Conservation (phyloP, 2,888 invertebrate genomes). For the Slavum lentiscoides region DNA sequence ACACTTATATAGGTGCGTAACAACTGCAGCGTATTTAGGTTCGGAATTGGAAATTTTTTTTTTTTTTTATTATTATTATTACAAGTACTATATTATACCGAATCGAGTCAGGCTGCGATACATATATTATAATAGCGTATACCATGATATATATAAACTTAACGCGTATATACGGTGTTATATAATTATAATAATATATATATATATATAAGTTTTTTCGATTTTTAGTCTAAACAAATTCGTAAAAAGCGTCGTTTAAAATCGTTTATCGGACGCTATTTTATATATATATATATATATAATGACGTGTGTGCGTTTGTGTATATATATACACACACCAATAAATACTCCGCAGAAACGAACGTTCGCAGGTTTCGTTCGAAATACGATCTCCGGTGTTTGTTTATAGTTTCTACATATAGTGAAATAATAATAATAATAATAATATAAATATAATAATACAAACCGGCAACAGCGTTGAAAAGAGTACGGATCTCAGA, state of each 20-base stretch:
- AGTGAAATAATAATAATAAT: conserved; percentile 3
- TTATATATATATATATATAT: no score
- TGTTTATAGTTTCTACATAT: background rate
- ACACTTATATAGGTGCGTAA: no score
- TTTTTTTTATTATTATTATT: no score
- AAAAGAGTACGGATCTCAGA: no score
- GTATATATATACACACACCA: background rate
- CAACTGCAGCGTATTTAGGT: no score
- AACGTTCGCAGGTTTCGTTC: background rate
- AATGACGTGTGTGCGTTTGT: background rate
- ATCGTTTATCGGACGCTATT: conserved; percentile 6
- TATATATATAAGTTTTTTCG: background rate
- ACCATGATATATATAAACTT: no score
- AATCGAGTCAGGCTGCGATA: no score
- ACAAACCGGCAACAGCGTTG: no score
- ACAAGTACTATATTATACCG: background rate
- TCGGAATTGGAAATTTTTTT: no score
- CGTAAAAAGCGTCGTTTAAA: background rate
- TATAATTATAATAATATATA: background rate
- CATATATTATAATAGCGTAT: no score
- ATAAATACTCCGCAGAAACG: background rate
- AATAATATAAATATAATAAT: no score
- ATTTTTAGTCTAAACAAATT: conserved; percentile 29
- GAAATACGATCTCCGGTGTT: background rate
- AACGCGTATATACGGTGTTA: no score